Conservation (phyloP, 2,888 invertebrate genomes). For the Cheilosia urbana region DNA sequence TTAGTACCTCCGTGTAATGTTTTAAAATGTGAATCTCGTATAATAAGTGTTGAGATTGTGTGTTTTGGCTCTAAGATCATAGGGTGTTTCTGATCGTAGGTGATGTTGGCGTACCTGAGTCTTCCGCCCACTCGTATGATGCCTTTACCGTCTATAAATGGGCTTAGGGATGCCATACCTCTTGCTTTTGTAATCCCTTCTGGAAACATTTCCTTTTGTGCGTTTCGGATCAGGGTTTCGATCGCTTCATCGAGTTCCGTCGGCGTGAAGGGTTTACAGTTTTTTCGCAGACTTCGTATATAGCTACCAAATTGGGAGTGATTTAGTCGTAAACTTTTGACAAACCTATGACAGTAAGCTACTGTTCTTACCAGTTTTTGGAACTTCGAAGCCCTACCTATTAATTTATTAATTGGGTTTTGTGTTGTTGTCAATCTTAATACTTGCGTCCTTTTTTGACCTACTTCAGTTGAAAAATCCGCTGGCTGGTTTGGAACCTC, state of each 20-base stretch:
- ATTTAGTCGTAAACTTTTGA: not conserved
- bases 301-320: not conserved
- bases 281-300: not conserved
- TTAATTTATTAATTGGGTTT: not conserved
- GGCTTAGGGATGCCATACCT: not conserved
- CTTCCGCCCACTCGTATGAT: conserved; percentile 3
- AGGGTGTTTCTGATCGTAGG: not conserved
- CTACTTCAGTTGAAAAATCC: not conserved
- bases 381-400: not conserved
- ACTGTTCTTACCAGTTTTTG: not conserved
- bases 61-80: not conserved
- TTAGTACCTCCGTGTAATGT: not conserved
- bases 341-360: not conserved
- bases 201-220: not conserved
- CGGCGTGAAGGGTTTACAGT: not conserved
- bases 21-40: not conserved
- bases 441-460: not conserved
- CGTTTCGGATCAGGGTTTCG: not conserved
- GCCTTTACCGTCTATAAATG: not conserved
- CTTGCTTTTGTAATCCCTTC: not conserved
- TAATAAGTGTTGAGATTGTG: not conserved
- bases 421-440: not conserved
- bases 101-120: not conserved
- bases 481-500: not conserved
- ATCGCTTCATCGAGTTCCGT: not conserved